Conservation (phyloP, 2,797 vertebrate genomes). For the Chrysocyon brachyurus region DNA sequence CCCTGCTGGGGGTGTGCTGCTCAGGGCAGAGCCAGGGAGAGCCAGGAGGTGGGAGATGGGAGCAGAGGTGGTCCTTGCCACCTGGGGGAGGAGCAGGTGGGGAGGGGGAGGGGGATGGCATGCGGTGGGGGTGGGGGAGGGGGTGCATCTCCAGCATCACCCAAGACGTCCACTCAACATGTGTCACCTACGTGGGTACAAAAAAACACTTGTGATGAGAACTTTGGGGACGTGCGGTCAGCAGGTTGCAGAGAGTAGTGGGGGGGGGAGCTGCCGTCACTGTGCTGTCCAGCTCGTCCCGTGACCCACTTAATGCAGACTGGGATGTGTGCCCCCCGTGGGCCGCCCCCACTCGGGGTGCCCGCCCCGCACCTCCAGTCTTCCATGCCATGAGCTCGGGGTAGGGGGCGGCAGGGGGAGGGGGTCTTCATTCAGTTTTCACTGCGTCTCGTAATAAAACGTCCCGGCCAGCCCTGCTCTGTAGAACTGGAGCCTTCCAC, state of each 20-base stretch:
- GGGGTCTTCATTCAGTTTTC: not conserved
- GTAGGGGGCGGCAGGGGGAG: no score
- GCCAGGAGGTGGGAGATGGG: not conserved
- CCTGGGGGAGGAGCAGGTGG: not conserved
- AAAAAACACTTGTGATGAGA: no score
- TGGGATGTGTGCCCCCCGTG: not conserved
- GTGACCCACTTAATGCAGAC: not conserved
- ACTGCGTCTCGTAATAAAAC: not conserved
- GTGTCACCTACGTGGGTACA: not conserved
- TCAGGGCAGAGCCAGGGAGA: not conserved
- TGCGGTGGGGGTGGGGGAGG: not conserved
- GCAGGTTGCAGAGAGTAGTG: not conserved
- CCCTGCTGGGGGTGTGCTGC: not conserved
- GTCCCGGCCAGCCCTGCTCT: not conserved
- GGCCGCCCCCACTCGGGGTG: not conserved
- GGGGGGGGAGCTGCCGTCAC: not conserved
- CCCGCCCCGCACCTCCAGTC: not conserved
- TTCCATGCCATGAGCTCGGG: not conserved
- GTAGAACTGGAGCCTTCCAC: not conserved
- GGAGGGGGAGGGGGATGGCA: not conserved
- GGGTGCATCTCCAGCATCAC: not conserved
- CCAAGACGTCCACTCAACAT: not conserved
- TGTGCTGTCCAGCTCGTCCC: fast-evolving
- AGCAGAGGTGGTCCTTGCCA: not conserved
- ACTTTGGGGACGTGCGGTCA: not conserved